A percentile compares a stretch with the other conserved stretches of the same genome.
These are phyloP conservation scores for Penaeus vannamei DNA, from an alignment of 1,140 invertebrate species.

Conservation along the genomic window DNA sequence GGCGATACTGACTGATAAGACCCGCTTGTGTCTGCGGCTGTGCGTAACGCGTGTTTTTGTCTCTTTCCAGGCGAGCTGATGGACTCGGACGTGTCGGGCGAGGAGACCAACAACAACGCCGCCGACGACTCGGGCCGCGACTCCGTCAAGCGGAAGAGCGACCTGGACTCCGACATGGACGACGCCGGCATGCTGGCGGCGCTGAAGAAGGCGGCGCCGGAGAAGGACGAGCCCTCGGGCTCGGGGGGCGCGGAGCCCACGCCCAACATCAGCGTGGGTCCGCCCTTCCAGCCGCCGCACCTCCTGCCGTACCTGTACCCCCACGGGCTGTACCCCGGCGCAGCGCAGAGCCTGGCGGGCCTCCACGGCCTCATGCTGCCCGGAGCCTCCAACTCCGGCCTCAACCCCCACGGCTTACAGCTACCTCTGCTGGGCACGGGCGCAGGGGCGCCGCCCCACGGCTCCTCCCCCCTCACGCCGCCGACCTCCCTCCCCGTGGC, in stretches of 20 bases:
- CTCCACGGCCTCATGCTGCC: constrained; percentile 71
- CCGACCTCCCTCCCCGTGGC: constrained; percentile 65
- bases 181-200: constrained; percentile 59
- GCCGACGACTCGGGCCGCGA: constrained; percentile 65
- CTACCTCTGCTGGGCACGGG: constrained; percentile 66
- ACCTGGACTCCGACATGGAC: constrained; percentile 66
- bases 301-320: constrained; percentile 90
- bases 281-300: constrained; percentile 85
- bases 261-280: constrained; percentile 86
- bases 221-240: constrained; percentile 63
- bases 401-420: constrained; percentile 52
- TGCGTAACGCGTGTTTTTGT: neutral
- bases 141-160: constrained; percentile 65
- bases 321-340: constrained; percentile 82
- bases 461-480: constrained; percentile 63
- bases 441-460: constrained; percentile 34
- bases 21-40: neutral
- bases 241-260: constrained; percentile 58
- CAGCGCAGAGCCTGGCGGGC: constrained; percentile 76
- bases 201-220: constrained; percentile 65
- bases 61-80: constrained; percentile 55
- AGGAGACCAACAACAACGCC: constrained; percentile 67
- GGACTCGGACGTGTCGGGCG: constrained; percentile 66
- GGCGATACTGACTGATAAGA: too few relatives aligned
- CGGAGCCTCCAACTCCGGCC: constrained; percentile 68